A percentile compares a stretch with the other conserved stretches of the same genome.
Conservation (phyloP, 2,113 vertebrate species). For the Odocoileus hemionus region DNA sequence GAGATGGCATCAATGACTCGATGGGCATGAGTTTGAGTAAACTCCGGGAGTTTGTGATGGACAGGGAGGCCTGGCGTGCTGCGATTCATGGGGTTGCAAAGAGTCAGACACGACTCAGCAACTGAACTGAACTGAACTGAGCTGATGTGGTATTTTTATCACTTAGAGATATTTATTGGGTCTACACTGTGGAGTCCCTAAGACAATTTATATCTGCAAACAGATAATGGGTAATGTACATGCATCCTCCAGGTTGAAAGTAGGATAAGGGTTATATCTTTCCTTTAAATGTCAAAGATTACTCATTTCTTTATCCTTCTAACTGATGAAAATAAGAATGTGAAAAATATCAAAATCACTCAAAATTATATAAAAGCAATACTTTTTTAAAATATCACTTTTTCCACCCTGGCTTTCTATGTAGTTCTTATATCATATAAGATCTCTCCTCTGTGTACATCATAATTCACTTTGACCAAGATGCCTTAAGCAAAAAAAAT, state of each 20-base stretch:
- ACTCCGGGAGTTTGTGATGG: too few relatives aligned
- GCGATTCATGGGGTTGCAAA: too few relatives aligned
- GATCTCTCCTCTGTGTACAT: slow-evolving; percentile 55
- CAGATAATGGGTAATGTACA: not conserved
- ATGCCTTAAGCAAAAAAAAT: slow-evolving; percentile 44
- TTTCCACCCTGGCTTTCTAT: slow-evolving; percentile 21
- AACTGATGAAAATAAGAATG: not conserved
- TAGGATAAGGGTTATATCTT: not conserved
- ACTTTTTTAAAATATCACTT: not conserved
- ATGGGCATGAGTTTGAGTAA: too few relatives aligned
- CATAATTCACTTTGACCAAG: slow-evolving; percentile 63
- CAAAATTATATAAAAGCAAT: not conserved
- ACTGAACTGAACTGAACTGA: too few relatives aligned
- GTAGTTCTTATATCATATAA: not conserved
- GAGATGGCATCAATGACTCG: too few relatives aligned
- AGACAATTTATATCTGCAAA: not conserved
- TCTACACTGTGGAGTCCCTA: not conserved
- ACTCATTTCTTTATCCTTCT: not conserved
- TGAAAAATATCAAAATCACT: not conserved
- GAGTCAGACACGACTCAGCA: too few relatives aligned
- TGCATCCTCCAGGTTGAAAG: not conserved
- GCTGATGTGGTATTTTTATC: not conserved
- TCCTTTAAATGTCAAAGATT: not conserved
- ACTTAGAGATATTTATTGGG: not conserved
- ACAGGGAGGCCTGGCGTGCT: too few relatives aligned